Percentiles rank a stretch among this genome's conserved stretches.
phyloP scores from a whole-genome alignment of 2,888 invertebrate species.

The Ptilodon capucinus region DNA sequence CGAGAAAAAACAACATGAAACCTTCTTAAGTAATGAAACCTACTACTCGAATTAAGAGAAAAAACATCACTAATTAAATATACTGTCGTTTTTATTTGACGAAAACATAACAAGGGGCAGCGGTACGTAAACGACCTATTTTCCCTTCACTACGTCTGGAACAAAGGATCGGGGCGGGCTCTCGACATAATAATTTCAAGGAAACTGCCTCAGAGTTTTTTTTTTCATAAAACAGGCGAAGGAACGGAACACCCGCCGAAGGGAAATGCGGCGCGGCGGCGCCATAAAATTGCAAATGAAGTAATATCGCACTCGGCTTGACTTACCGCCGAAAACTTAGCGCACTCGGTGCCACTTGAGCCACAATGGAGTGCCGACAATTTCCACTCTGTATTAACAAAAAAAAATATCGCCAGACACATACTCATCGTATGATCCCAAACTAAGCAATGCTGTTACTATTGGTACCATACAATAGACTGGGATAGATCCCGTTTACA shows the following conservation, averaged over 20 bases:
- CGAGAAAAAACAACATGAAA: neutral
- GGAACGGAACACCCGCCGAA: slow-evolving; percentile 46
- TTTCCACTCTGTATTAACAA: slow-evolving; percentile 60
- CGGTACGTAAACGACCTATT: slow-evolving; percentile 43
- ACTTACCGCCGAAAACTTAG: slow-evolving; percentile 63
- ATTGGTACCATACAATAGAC: no score
- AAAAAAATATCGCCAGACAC: no score
- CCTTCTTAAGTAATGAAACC: no score
- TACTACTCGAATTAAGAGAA: slow-evolving; percentile 33
- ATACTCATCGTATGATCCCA: no score
- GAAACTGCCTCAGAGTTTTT: slow-evolving; percentile 54
- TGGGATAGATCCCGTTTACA: no score
- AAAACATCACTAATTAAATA: slow-evolving; percentile 45
- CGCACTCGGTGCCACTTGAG: slow-evolving; percentile 36
- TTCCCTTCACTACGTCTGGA: slow-evolving; percentile 43
- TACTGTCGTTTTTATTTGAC: slow-evolving; percentile 45
- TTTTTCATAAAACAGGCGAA: slow-evolving; percentile 62
- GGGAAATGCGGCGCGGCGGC: slow-evolving; percentile 56
- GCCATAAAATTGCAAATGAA: slow-evolving; percentile 78
- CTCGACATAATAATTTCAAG: slow-evolving; percentile 63
- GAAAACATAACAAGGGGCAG: slow-evolving; percentile 44
- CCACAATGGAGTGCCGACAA: slow-evolving; percentile 51
- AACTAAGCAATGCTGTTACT: no score
- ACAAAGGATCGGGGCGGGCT: slow-evolving; percentile 50
- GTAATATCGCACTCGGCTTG: slow-evolving; percentile 64